Base-by-base conservation (phyloP, 2,797 vertebrate genomes). In the Pangasius mekongensis region DNA sequence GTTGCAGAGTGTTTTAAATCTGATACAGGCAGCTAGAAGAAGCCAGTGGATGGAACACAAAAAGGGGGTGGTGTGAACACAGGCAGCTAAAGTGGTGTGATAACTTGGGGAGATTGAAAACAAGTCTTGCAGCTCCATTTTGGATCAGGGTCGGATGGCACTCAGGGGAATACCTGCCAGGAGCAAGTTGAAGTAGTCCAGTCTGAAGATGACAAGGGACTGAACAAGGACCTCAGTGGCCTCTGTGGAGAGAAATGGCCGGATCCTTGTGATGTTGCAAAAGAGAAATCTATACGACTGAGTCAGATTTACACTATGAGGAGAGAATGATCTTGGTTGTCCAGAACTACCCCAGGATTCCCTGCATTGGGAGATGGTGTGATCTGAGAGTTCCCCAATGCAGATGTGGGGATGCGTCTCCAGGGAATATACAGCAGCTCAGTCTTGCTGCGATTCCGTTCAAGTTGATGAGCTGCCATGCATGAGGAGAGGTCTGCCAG, bases 401-500 rank as follows among this genome's bases (percentile, higher is more conserved):
- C n/a, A 67, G 27, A 47, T 18, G 6, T 16, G 9, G 24, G 14
- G 27, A n/a, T 47, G 24, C 2, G 20, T 20, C 82, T 13, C 24
- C 1, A 30, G 43, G 62, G 82, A 67, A 66, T 67, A 52, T 20
- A 67, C 27, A 83, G 39, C 14, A 83, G 43, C 43, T 30, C 62
- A 11, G 82, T 81, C 20, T 58, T 58, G 54, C 78, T 81, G 22
- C 0, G n/a, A 78, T 54, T 33, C n/a, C 9, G n/a, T 54, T 78
- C 54, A 47, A 77, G 27, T 30, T 58, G 54, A 58, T 24, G 77
- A 80, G 30, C 77, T 80, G 49, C 76, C 30, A 11, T 56, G 52
- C 49, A 80, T 11, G 76, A 80, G 33, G 78, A 81, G 78, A 81
- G 78, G 56, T 60, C 56, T 81, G 33, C 78, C 78, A 60, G 54